phyloP scores from a whole-genome alignment of 2,888 invertebrate genomes.

The Xanthia togata region DNA sequence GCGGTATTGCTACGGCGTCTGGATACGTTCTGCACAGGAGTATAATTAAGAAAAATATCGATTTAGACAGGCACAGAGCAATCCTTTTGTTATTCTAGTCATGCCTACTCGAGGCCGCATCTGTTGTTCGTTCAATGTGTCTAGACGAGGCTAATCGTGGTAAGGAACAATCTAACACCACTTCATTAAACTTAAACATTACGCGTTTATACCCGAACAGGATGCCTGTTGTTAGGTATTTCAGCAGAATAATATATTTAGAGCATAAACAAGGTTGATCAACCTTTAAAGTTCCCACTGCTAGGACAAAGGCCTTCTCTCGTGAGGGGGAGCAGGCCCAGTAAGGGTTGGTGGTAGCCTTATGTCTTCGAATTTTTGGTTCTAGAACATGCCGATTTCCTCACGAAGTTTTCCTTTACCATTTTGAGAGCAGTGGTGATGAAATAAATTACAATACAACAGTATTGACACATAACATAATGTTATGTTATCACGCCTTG shows the following conservation, averaged over 20 bases:
- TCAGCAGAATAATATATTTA: background rate
- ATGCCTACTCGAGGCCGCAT: background rate
- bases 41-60: background rate
- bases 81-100: constrained; percentile 33
- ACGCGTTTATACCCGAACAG: background rate
- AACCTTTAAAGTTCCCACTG: no score
- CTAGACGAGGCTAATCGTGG: background rate
- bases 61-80: background rate
- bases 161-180: background rate
- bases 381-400: no score
- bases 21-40: background rate
- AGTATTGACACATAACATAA: no score
- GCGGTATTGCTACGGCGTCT: background rate
- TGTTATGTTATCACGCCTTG: no score
- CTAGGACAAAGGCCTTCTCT: no score
- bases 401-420: no score
- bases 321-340: no score
- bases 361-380: no score
- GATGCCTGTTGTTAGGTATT: background rate
- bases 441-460: no score
- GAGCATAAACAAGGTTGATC: no score
- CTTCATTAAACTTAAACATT: constrained; percentile 3
- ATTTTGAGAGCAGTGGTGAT: no score
- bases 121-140: constrained; percentile 12
- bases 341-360: no score